Percentiles rank a stretch among this genome's conserved stretches.
Conservation (phyloP, 92 coral and sea anemone genomes). For the Paramuricea clavata region DNA sequence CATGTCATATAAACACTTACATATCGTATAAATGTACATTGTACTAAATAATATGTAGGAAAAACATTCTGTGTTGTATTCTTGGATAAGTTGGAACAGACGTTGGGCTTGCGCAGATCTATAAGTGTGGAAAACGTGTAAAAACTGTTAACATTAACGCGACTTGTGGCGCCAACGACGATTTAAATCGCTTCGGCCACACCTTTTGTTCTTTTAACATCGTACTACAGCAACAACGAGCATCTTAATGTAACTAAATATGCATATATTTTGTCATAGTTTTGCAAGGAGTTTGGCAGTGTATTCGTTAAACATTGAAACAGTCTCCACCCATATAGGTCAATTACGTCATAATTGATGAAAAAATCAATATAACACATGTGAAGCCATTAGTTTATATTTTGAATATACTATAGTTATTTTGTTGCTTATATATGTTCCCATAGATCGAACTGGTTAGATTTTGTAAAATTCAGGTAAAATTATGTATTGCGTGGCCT, state of each 20-base stretch:
- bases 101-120: neutral
- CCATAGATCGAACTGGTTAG: neutral
- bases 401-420: neutral
- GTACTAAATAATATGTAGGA: neutral
- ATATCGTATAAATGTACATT: neutral
- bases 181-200: conserved; percentile 11
- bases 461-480: neutral
- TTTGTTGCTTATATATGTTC: neutral
- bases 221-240: neutral
- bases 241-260: neutral
- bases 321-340: conserved; percentile 4
- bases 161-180: conserved; percentile 42
- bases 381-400: neutral
- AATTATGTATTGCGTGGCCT: conserved; percentile 34
- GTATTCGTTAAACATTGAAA: conserved; percentile 1
- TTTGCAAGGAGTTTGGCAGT: neutral
- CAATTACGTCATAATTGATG: neutral
- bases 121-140: conserved; percentile 23
- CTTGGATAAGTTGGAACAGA: neutral
- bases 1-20: neutral
- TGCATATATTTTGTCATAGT: neutral
- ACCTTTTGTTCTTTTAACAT: conserved; percentile 16
- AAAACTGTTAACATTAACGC: conserved; percentile 18
- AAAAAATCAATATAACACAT: neutral
- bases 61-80: too few relatives aligned